A percentile compares a stretch with the other conserved stretches of the same genome.
Evolutionary conservation across 2,797 vertebrate genomes (phyloP).

Genomic region (Argyrosomus regius): DNA sequence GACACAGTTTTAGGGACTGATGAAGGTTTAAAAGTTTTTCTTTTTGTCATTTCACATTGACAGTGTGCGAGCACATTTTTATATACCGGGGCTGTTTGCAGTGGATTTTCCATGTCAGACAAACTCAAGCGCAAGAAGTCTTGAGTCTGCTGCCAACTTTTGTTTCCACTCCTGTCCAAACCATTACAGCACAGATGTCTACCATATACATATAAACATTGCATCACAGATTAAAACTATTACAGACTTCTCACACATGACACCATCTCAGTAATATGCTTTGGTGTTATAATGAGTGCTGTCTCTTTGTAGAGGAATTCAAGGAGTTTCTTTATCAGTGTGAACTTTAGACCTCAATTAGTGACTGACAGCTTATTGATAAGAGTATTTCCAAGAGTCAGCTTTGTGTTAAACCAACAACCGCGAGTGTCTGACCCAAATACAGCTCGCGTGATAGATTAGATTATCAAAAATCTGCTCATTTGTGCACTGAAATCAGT

Average conservation of each 20-base stretch:
- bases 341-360: not conserved
- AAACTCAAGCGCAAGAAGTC: slow-evolving; percentile 33
- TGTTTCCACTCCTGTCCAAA: slow-evolving; percentile 25
- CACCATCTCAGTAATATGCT: not conserved
- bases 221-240: slow-evolving; percentile 4
- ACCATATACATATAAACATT: slow-evolving; percentile 28
- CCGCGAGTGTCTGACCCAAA: not conserved
- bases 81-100: not conserved
- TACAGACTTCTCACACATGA: slow-evolving; percentile 18
- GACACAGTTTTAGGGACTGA: slow-evolving; percentile 41
- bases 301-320: not conserved
- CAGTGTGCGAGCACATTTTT: not conserved
- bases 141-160: slow-evolving; percentile 17
- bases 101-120: slow-evolving; percentile 26
- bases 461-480: not conserved
- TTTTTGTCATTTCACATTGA: slow-evolving; percentile 12
- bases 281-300: not conserved
- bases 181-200: slow-evolving; percentile 17
- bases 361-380: not conserved
- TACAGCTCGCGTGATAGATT: not conserved
- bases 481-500: not conserved
- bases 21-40: slow-evolving; percentile 4
- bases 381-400: not conserved
- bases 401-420: slow-evolving; percentile 6
- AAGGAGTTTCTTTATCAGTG: not conserved